phyloP scores from a whole-genome alignment of 1,140 invertebrate species.

The Drosophila lacteicornis region DNA sequence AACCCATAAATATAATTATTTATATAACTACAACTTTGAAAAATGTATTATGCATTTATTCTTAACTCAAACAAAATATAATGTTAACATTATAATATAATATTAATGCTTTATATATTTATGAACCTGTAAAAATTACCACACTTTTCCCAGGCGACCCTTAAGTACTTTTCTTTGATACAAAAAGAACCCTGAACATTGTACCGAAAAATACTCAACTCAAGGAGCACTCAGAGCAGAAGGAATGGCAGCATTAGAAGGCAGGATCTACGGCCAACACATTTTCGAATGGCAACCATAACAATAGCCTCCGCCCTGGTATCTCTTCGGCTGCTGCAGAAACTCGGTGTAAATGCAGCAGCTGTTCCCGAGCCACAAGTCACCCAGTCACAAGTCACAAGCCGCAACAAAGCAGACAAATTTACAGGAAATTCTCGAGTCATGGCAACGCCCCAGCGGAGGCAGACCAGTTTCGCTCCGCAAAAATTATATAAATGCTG shows the following conservation, averaged over 20 bases:
- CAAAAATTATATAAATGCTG: conserved; percentile 72
- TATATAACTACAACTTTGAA: too few relatives aligned
- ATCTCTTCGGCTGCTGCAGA: conserved; percentile 3
- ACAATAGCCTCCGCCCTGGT: conserved; percentile 21
- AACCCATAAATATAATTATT: too few relatives aligned
- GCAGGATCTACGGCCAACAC: conserved; percentile 1
- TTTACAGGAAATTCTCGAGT: conserved; percentile 74
- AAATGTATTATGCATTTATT: too few relatives aligned
- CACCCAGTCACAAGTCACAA: conserved; percentile 4
- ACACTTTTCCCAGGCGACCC: not conserved
- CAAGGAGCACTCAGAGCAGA: not conserved
- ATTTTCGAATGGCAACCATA: conserved; percentile 6
- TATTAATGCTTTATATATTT: not conserved
- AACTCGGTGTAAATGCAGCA: conserved; percentile 34
- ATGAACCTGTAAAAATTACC: not conserved
- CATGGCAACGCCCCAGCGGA: conserved; percentile 69
- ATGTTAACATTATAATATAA: too few relatives aligned
- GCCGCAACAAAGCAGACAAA: conserved; percentile 44
- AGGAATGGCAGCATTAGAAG: not conserved
- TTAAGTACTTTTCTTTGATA: not conserved
- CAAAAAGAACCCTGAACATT: not conserved
- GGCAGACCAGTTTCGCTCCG: conserved; percentile 72
- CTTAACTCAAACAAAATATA: too few relatives aligned
- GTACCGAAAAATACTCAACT: not conserved
- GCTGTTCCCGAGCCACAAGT: conserved; percentile 39